Evolutionary conservation across 2,113 vertebrate species (phyloP).

Genomic region (Delphinapterus leucas): DNA sequence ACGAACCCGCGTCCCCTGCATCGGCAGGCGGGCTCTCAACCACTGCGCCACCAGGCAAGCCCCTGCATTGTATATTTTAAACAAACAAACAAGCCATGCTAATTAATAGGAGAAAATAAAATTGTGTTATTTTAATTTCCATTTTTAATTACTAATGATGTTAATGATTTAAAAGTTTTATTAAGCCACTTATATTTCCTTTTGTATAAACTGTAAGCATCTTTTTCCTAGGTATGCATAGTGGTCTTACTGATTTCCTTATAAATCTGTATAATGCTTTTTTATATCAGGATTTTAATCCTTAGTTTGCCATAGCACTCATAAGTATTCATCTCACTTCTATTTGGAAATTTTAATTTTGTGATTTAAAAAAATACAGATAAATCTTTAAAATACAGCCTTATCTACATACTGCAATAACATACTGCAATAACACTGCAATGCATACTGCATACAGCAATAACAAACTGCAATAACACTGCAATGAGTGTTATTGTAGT

Average conservation of each 20-base stretch:
- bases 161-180: not conserved
- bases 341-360: slow-evolving; percentile 15
- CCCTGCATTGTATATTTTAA: too few relatives aligned
- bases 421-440: too few relatives aligned
- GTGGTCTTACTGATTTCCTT: not conserved
- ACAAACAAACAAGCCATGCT: not conserved
- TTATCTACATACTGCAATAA: not conserved
- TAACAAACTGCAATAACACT: too few relatives aligned
- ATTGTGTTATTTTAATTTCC: not conserved
- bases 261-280: not conserved
- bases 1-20: too few relatives aligned
- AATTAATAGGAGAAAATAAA: not conserved
- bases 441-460: not conserved
- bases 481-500: not conserved
- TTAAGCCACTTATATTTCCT: not conserved
- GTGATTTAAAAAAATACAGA: not conserved
- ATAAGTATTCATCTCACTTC: not conserved
- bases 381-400: not conserved
- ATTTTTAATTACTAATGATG: slow-evolving; percentile 3
- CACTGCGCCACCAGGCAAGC: too few relatives aligned
- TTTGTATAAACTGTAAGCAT: not conserved
- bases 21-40: too few relatives aligned
- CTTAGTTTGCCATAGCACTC: not conserved
- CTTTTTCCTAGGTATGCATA: not conserved
- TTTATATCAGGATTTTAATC: not conserved